phyloP scores from a whole-genome alignment of 92 coral and sea anemone species.

The Zoanthus sociatus region DNA sequence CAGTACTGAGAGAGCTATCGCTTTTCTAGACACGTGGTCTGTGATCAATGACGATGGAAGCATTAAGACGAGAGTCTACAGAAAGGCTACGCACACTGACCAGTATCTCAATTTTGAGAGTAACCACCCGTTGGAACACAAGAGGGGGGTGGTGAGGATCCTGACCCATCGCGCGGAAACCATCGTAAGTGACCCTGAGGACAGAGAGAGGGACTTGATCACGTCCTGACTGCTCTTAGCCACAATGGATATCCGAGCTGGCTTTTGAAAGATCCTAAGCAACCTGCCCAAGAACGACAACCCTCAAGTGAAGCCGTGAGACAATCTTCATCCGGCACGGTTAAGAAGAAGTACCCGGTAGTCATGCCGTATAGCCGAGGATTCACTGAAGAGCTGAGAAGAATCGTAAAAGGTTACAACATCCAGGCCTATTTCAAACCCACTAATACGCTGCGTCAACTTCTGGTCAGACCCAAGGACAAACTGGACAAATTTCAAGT shows the following conservation, averaged over 20 bases:
- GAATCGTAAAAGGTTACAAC: slow-evolving; percentile 20
- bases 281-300: slow-evolving; percentile 33
- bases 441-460: neutral
- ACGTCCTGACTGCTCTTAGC: neutral
- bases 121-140: too few species aligned
- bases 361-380: slow-evolving; percentile 27
- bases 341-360: slow-evolving; percentile 15
- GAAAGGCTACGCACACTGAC: slow-evolving; percentile 24
- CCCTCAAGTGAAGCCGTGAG: slow-evolving; percentile 26
- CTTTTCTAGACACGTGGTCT: neutral
- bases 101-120: slow-evolving; percentile 34
- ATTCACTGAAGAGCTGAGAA: neutral
- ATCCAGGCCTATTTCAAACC: slow-evolving; percentile 34
- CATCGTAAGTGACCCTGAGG: too few species aligned
- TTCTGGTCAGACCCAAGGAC: slow-evolving; percentile 2
- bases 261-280: neutral
- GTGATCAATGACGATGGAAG: slow-evolving; percentile 16
- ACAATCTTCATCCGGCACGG: neutral
- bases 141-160: too few species aligned
- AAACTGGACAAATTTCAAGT: slow-evolving; percentile 43
- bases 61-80: slow-evolving; percentile 6
- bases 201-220: too few species aligned
- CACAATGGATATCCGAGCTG: slow-evolving; percentile 19
- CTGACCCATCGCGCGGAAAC: too few species aligned
- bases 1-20: slow-evolving; percentile 18